Percentiles rank a stretch among this genome's conserved stretches.
Evolutionary conservation across 2,113 vertebrate genomes (phyloP).

Genomic region (Larimichthys polyactis): DNA sequence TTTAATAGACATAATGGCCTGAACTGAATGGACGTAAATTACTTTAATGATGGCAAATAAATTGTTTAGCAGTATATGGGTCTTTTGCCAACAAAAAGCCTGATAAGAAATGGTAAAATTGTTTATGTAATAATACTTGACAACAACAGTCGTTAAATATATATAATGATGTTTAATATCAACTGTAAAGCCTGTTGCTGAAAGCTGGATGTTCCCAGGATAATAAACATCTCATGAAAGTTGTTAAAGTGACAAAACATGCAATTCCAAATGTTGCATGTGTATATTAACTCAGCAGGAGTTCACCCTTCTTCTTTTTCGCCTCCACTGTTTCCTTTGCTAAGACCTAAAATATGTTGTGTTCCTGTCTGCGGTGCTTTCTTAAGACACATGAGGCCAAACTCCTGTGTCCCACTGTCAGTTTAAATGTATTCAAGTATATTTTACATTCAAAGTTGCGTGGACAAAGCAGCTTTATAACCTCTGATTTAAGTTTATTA

Average conservation of each 20-base stretch:
- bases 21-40: slow-evolving; percentile 15
- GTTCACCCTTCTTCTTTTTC: neutral
- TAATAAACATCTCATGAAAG: slow-evolving; percentile 15
- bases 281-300: neutral
- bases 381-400: neutral
- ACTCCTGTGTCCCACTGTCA: slow-evolving; percentile 4
- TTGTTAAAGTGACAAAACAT: slow-evolving; percentile 14
- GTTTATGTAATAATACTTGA: neutral
- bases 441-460: slow-evolving; percentile 1
- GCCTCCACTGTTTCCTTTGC: neutral
- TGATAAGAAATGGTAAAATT: neutral
- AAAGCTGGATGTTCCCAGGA: slow-evolving; percentile 4
- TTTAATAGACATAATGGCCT: slow-evolving; percentile 23
- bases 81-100: slow-evolving; percentile 3
- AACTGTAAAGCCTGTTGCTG: neutral
- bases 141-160: neutral
- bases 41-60: slow-evolving; percentile 2
- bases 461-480: slow-evolving; percentile 37
- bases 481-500: slow-evolving; percentile 42
- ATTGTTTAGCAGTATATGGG: neutral
- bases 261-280: slow-evolving; percentile 3
- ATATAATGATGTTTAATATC: neutral
- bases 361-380: slow-evolving; percentile 6
- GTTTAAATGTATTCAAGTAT: neutral
- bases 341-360: slow-evolving; percentile 12